phyloP scores from a whole-genome alignment of 2,113 vertebrate genomes.

The Desmodus rotundus region DNA sequence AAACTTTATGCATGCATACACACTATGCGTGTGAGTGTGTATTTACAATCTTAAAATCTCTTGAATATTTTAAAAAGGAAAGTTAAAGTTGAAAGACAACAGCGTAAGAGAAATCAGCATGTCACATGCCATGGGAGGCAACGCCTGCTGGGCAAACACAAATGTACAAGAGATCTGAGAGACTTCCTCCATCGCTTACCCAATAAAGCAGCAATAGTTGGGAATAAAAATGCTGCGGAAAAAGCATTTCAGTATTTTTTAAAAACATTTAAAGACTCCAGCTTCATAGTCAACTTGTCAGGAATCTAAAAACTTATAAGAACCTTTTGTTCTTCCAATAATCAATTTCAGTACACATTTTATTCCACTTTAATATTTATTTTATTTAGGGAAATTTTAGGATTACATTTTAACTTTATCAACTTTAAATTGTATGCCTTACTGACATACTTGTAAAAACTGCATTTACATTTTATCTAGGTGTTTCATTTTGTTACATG shows the following conservation, averaged over 20 bases:
- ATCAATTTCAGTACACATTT: background rate
- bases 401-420: background rate
- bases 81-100: background rate
- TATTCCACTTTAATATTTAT: background rate
- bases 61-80: background rate
- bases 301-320: background rate
- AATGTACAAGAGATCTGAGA: slow-evolving; percentile 32
- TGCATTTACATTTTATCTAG: background rate
- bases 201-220: slow-evolving; percentile 12
- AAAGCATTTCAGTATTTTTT: background rate
- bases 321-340: slow-evolving; percentile 1
- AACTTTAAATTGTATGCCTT: slow-evolving; percentile 17
- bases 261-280: background rate
- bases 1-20: background rate
- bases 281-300: background rate
- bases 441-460: background rate
- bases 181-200: slow-evolving; percentile 2
- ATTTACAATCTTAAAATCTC: background rate
- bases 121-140: slow-evolving; percentile 31
- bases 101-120: background rate
- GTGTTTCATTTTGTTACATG: background rate
- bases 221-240: background rate
- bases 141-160: background rate
- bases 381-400: background rate
- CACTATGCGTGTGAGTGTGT: background rate